Base-by-base conservation (phyloP, 2,113 vertebrate species). In the Saimiri boliviensis region DNA sequence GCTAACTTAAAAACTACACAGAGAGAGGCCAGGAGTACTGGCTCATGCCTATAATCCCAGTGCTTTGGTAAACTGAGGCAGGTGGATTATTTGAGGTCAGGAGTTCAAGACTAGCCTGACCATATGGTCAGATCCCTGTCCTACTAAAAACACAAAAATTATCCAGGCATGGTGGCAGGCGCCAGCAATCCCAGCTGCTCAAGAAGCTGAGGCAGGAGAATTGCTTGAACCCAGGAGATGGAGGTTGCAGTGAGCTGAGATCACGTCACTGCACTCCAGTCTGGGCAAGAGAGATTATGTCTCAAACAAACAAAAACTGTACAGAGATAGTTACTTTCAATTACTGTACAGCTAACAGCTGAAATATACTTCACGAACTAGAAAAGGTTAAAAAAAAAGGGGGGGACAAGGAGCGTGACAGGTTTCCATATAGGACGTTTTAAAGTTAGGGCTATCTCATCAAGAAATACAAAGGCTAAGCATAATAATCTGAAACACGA, bases 391-490 rank as follows among this genome's bases (percentile, higher is more conserved):
- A 74, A 81, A 47, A 32, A 45, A 6, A 8, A 6, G 8, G 0
- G 3, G 9, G 1, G 5, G 16, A 4, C 32, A 13, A 54, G 8
- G 19, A 27, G 58, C 11, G 0, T 40, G 40, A 21, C 45, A 35
- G 23, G 9, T 77, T 83, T 76, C 47, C 23, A 81, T 13, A 74
- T 0, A 82, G 37, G 35, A 58, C 74, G 52, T 56, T 25, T 60
- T 45, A 74, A 32, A 91, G 40, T 73, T 5, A 77, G 60, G 47
- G 82, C 25, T 88, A 12, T 13, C 40, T 88, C 21, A 56, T 58
- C 45, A 91, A 92, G 66, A 80, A 63, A 93, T 21, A n/a, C 5
- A 70, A 83, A 93, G 45, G 21, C 70, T 47, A 45, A 86, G 14
- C 76, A 54, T 35, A 77, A 88, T 68, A 76, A 54, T 66, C 27